Evolutionary conservation across 1,140 invertebrate genomes (phyloP), one percentile per base, ranked within the genome.

Genomic region (Meloidogyne hapla): DNA sequence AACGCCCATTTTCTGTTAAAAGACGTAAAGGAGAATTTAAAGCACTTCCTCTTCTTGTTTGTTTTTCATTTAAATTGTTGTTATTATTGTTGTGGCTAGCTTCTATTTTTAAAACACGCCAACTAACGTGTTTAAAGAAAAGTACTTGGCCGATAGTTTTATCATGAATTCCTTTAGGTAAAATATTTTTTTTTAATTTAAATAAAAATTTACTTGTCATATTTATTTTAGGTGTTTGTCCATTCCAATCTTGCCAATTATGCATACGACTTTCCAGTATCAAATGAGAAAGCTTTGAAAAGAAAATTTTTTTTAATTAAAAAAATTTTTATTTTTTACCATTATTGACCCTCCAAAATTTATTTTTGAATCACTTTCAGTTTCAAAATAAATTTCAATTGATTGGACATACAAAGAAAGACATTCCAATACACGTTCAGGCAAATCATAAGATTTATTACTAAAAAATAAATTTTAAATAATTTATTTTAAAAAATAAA

Each of bases 81-180:
- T 77, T 75, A 33, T 68, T 33, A n/a, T n/a, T n/a, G 64, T 79
- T 76, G 21, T 75, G 75, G 75, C 76, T 82, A 13, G 85, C 85
- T 80, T 86, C 85, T 2, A 86, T 82, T 73, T 80, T 74, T 13
- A 85, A 69, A 33, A 85, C 70, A 12, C 98, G 94, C 96, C 96
- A 99, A 85, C 94, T 92, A 66, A 98, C 89, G 89, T 97, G 94
- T 90, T 99, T 99, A 89, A 98, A 99, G 85, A 98, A 93, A 69
- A 99, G 89, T 77, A 98, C 89, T 84, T 96, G 93, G 40, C 93
- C 93, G 81, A 92, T 91, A 67, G 92, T 91, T 10, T 92, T 90
- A 87, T 96, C 94, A 89, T 96, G 95, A 65, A 99, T 90, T 83
- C 95, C 71, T 73, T 63, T n/a, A 73, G n/a, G n/a, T n/a, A 33